These are phyloP conservation scores for Loriculus beryllinus DNA, from an alignment of 2,797 vertebrate genomes.

Conservation along the genomic window DNA sequence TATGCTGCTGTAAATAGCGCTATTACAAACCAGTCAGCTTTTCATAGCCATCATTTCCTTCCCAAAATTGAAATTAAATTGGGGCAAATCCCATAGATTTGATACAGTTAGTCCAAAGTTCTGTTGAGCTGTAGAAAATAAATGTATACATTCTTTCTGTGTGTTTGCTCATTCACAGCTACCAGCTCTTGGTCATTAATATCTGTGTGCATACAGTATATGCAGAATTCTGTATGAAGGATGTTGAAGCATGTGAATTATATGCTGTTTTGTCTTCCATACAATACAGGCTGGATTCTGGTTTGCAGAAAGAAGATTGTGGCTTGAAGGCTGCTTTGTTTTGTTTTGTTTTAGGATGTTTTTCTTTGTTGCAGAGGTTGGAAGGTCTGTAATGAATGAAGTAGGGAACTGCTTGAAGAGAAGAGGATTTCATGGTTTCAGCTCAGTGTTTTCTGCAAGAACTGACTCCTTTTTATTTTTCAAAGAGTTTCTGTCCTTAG, in stretches of 20 bases:
- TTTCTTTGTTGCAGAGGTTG: not conserved
- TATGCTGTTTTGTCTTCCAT: fast-evolving
- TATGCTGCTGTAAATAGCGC: not conserved
- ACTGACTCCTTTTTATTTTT: not conserved
- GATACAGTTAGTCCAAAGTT: not conserved
- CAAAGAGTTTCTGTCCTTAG: not conserved
- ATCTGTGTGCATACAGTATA: not conserved
- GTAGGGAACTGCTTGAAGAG: not conserved
- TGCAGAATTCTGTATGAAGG: not conserved
- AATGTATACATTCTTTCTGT: not conserved
- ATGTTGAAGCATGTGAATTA: not conserved
- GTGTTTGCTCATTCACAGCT: not conserved
- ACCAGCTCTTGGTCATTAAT: not conserved
- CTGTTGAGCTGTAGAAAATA: not conserved
- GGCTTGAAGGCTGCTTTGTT: not conserved
- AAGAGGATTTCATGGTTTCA: not conserved
- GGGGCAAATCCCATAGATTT: not conserved
- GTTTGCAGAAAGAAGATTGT: not conserved
- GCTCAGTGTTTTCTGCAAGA: not conserved
- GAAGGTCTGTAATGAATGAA: not conserved
- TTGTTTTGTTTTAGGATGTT: not conserved
- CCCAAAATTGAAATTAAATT: not conserved
- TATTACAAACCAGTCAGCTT: not conserved
- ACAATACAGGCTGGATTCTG: not conserved
- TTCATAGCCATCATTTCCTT: not conserved